Evolutionary conservation across 2,888 invertebrate species (phyloP).

Genomic region (Heliconius hortense): DNA sequence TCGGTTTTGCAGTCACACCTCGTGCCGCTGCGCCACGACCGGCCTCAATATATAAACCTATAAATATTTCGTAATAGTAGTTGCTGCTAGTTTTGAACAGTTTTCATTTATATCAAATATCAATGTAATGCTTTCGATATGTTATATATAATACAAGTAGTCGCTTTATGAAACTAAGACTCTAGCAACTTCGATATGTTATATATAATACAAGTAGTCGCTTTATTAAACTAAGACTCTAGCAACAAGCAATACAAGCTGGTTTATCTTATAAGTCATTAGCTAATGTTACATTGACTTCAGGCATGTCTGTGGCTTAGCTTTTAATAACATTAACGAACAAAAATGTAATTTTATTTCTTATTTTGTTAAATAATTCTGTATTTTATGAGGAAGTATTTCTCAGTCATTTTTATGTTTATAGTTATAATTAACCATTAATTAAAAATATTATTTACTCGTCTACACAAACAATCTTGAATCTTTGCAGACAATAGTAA

Average conservation of each 20-base stretch:
- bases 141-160: too few relatives aligned
- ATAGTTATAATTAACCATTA: neutral
- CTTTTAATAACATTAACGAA: too few relatives aligned
- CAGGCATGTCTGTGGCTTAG: too few relatives aligned
- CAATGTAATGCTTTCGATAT: neutral
- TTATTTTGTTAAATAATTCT: neutral
- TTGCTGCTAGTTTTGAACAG: neutral
- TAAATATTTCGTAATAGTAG: neutral
- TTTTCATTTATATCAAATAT: neutral
- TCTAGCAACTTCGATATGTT: neutral
- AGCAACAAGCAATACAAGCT: neutral
- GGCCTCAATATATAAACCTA: too few relatives aligned
- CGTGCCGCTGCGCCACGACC: too few relatives aligned
- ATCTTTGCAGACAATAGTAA: neutral
- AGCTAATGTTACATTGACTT: conserved; percentile 1
- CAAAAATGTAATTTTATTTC: too few relatives aligned
- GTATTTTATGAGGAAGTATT: neutral
- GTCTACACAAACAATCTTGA: conserved; percentile 1
- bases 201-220: too few relatives aligned
- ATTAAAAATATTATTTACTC: conserved; percentile 1
- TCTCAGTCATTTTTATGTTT: neutral
- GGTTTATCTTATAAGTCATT: conserved; percentile 1
- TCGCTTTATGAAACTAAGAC: neutral
- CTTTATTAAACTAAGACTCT: neutral
- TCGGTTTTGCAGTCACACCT: too few relatives aligned